A percentile compares a stretch with the other conserved stretches of the same genome.
Conservation (phyloP, 2,888 invertebrate genomes). For the Pantelozetes paolii region DNA sequence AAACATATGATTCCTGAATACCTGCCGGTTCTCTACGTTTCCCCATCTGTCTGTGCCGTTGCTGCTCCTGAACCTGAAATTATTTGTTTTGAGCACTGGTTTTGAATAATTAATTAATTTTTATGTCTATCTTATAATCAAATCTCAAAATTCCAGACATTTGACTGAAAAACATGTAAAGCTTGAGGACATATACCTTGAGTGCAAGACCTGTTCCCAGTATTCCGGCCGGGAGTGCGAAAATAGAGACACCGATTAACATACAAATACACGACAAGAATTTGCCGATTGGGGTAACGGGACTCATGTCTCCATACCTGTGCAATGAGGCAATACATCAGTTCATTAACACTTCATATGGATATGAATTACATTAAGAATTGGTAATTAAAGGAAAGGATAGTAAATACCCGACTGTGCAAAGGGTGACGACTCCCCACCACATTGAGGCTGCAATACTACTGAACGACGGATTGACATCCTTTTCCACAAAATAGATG, state of each 20-base stretch:
- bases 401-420: constrained; percentile 28
- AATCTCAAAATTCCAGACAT: no score
- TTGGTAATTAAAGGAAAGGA: not conserved
- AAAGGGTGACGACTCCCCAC: constrained; percentile 39
- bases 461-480: constrained; percentile 32
- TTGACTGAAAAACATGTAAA: not conserved
- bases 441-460: constrained; percentile 30
- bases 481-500: constrained; percentile 38
- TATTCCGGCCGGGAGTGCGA: constrained; percentile 39
- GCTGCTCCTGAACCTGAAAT: constrained; percentile 39
- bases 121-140: not conserved
- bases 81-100: not conserved
- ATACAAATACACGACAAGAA: constrained; percentile 11
- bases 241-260: constrained; percentile 23
- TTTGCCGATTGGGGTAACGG: constrained; percentile 37
- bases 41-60: constrained; percentile 32
- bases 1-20: not conserved
- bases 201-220: constrained; percentile 39
- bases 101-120: not conserved
- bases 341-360: constrained; percentile 5
- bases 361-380: not conserved
- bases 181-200: constrained; percentile 28
- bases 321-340: not conserved
- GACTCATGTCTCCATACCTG: constrained; percentile 41
- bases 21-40: constrained; percentile 40